Conservation (phyloP, 2,797 vertebrate species). For the Darevskia mixta region DNA sequence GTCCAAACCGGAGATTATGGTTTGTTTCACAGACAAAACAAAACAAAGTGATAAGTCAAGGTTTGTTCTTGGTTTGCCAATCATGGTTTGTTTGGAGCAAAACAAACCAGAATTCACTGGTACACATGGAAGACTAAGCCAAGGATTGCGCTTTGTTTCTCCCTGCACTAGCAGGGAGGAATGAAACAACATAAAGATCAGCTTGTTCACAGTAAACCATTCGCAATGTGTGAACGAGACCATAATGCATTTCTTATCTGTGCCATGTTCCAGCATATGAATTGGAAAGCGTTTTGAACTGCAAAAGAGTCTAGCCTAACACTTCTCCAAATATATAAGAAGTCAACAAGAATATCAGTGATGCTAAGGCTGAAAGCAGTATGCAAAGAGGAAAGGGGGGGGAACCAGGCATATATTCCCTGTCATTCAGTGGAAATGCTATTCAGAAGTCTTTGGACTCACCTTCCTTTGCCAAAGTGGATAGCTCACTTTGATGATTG, state of each 20-base stretch:
- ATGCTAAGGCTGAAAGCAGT: background rate
- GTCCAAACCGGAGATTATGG: too few species aligned
- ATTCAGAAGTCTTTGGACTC: background rate
- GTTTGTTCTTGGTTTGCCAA: too few species aligned
- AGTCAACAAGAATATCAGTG: background rate
- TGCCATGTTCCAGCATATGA: background rate
- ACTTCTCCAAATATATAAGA: background rate
- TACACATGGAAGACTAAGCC: too few species aligned
- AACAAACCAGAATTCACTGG: too few species aligned
- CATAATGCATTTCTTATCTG: background rate
- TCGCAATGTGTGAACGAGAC: too few species aligned
- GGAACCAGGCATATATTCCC: background rate
- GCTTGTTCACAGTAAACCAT: too few species aligned
- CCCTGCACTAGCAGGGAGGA: too few species aligned
- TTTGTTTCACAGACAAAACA: too few species aligned
- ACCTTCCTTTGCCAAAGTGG: slow-evolving; percentile 90
- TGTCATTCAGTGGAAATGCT: background rate
- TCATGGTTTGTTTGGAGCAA: too few species aligned
- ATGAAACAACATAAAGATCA: too few species aligned
- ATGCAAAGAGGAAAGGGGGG: background rate
- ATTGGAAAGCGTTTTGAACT: background rate
- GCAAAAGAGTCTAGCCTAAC: background rate
- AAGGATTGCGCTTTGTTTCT: too few species aligned
- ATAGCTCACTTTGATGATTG: slow-evolving; percentile 89
- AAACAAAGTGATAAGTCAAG: too few species aligned